Evolutionary conservation across 2,113 vertebrate species (phyloP).

Genomic region (Fulmarus glacialis): DNA sequence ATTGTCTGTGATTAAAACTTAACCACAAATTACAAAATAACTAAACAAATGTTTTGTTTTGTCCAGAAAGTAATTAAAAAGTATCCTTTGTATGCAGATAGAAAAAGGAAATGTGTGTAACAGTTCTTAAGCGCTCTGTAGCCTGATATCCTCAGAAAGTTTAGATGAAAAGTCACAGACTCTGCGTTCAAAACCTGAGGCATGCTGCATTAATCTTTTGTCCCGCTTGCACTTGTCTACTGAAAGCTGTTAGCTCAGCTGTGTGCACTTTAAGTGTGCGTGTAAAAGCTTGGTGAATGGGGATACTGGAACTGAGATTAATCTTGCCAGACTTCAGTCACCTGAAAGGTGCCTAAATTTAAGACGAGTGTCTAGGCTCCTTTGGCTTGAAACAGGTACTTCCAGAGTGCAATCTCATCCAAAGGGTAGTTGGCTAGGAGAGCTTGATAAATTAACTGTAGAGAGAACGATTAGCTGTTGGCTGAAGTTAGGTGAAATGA

Average conservation of each 20-base stretch:
- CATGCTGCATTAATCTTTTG: not conserved
- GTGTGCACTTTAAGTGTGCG: not conserved
- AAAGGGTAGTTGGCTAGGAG: not conserved
- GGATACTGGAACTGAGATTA: not conserved
- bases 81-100: not conserved
- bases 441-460: not conserved
- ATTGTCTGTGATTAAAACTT: not conserved
- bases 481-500: not conserved
- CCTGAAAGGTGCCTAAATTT: not conserved
- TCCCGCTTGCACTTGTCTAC: not conserved
- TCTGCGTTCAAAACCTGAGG: not conserved
- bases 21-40: not conserved
- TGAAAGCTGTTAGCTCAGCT: not conserved
- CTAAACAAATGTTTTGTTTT: not conserved
- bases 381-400: not conserved
- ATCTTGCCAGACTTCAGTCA: not conserved
- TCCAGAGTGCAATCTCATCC: not conserved
- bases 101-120: not conserved
- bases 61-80: not conserved
- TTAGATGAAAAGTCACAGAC: not conserved
- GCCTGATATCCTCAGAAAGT: not conserved
- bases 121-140: not conserved
- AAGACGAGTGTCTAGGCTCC: not conserved
- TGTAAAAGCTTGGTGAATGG: not conserved
- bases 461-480: not conserved